Evolutionary conservation across 1,140 invertebrate genomes (phyloP).

Genomic region (Orchestia grillus): DNA sequence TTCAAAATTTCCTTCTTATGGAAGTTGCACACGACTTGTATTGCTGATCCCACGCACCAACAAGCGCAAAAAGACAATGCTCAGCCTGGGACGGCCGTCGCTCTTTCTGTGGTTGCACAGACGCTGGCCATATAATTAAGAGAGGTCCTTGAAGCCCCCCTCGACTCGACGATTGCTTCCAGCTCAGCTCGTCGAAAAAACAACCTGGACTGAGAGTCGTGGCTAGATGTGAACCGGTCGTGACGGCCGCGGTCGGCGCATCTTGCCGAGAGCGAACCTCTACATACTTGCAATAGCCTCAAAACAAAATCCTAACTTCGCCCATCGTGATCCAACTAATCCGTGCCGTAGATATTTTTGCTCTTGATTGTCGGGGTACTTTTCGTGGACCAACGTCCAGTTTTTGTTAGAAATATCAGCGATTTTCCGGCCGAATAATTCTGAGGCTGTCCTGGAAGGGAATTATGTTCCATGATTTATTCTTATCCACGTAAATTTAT

Average conservation of each 20-base stretch:
- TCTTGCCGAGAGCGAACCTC: background rate
- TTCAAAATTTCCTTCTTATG: too few relatives aligned
- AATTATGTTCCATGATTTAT: constrained; percentile 11
- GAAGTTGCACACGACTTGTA: background rate
- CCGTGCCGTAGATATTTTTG: constrained; percentile 37
- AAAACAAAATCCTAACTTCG: constrained; percentile 29
- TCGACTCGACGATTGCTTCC: constrained; percentile 14
- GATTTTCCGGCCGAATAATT: constrained; percentile 17
- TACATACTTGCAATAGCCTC: constrained; percentile 37
- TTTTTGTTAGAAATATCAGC: constrained; percentile 14
- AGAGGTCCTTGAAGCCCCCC: constrained; percentile 10
- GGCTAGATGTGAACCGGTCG: background rate
- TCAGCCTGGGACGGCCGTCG: background rate
- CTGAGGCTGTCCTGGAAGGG: background rate
- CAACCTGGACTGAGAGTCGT: background rate
- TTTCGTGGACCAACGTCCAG: background rate
- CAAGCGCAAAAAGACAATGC: background rate
- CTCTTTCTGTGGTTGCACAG: background rate
- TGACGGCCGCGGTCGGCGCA: background rate
- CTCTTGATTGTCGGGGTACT: background rate
- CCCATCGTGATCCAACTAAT: constrained; percentile 39
- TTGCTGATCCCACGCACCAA: background rate
- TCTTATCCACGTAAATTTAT: background rate
- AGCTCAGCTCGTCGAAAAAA: background rate
- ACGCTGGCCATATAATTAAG: constrained; percentile 9